Evolutionary conservation across 2,888 invertebrate species (phyloP).

Genomic region (Tachina grossa): DNA sequence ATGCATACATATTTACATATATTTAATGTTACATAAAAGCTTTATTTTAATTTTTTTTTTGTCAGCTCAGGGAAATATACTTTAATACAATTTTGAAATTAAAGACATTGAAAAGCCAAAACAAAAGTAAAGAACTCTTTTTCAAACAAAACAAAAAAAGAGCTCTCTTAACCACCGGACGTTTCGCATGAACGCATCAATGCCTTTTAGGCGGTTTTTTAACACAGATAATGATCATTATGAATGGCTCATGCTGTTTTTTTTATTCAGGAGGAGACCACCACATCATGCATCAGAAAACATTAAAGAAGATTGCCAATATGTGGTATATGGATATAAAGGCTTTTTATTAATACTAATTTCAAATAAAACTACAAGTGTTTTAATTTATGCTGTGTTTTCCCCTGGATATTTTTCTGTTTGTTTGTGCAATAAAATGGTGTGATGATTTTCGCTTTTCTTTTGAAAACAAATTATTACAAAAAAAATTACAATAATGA

Average conservation of each 20-base stretch:
- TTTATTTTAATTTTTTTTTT: no score
- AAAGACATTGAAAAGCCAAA: slow-evolving; percentile 9
- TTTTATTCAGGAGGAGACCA: slow-evolving; percentile 27
- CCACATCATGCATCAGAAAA: slow-evolving; percentile 32
- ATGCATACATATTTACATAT: no score
- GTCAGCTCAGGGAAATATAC: background rate
- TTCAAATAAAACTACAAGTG: slow-evolving; percentile 61
- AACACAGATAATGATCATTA: slow-evolving; percentile 61
- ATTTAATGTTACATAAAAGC: no score
- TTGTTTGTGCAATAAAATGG: slow-evolving; percentile 33
- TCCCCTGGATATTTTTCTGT: slow-evolving; percentile 8
- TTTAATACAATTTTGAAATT: background rate
- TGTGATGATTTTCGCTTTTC: slow-evolving; percentile 63
- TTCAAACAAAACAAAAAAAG: background rate
- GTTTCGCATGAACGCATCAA: slow-evolving; percentile 80
- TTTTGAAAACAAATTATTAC: slow-evolving; percentile 32
- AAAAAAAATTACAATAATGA: slow-evolving; percentile 9
- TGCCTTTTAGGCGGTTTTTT: slow-evolving; percentile 74
- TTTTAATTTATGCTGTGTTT: slow-evolving; percentile 53
- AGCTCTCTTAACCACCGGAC: slow-evolving; percentile 78
- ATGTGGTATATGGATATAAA: background rate
- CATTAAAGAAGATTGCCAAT: slow-evolving; percentile 35
- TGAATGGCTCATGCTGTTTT: slow-evolving; percentile 37
- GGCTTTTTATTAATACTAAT: slow-evolving; percentile 6
- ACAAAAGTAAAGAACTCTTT: background rate